Base-by-base conservation (phyloP, 2,888 invertebrate species). In the Cyclophora albipunctata region DNA sequence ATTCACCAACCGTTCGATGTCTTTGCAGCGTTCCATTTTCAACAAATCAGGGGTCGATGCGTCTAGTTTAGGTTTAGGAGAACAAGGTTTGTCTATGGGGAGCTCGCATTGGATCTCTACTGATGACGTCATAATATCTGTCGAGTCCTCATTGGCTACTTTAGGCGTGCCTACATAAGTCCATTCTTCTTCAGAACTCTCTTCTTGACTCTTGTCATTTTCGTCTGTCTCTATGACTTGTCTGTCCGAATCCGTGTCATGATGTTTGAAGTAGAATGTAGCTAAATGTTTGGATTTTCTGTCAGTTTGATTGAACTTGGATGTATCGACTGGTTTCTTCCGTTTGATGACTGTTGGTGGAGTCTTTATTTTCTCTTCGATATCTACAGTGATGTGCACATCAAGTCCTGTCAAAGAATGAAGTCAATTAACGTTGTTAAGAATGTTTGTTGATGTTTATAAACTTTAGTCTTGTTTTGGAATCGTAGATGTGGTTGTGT, bases 261-360 rank as follows among this genome's bases (percentile, higher is more conserved):
- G 91, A 78, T 96, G 96, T 77, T 91, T 94, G 81, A 95, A 96
- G 83, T 96, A 96, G 81, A 94, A 96, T 55, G 93, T 95, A 62
- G 93, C 96, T 75, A 93, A 91, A 76, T 96, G 95, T 77, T 94
- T 94, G 20, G 95, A 94, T 78, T 93, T 94, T 61, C 94, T 89
- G 77, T 94, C 93, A 5, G 95, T 93, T 64, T 94, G 90, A 71
- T 91, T 92, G 72, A 90, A 91, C 74, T 90, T 91, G 42, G 92
- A 91, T 41, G 90, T 83, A 75, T 92, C 88, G 44, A 89, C 81
- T 63, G 89, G 88, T 60, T 89, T 89, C 57, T 90, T 89, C 46
- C 90, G 81, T 59, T 89, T 90, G 20, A 89, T 74, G 0, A 88
- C 88, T 7, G 85, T 84, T 7, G 85, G 85, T 51, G 89, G 86